Conservation (phyloP, 1,140 invertebrate species). For the Doryteuthis pealeii region DNA sequence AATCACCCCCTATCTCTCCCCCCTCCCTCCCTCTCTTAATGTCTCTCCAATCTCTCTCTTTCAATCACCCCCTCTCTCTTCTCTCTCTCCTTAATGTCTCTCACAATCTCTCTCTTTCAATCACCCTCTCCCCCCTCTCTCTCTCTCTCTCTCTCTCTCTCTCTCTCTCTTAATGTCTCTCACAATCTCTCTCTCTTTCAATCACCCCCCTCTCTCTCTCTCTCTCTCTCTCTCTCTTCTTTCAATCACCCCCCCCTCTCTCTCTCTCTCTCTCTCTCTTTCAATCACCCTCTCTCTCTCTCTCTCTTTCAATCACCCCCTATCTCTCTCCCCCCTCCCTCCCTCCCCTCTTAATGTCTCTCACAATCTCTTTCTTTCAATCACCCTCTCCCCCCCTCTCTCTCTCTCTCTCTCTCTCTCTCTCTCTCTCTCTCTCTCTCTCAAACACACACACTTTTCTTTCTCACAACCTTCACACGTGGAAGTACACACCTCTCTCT, state of each 20-base stretch:
- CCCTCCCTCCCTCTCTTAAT: background rate
- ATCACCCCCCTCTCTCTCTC: background rate
- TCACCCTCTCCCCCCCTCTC: background rate
- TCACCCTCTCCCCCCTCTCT: background rate
- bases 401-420: background rate
- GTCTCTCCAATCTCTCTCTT: background rate
- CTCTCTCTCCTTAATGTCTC: background rate
- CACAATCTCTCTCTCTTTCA: background rate
- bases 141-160: conserved; percentile 1
- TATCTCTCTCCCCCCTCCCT: too few species aligned
- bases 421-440: background rate
- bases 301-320: too few species aligned
- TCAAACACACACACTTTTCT: background rate
- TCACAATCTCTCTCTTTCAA: too few species aligned
- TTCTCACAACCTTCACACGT: background rate
- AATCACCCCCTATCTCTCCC: background rate
- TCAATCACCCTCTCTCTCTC: too few species aligned
- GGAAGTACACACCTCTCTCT: too few species aligned
- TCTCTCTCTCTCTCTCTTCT: background rate
- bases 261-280: background rate
- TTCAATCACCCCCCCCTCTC: background rate
- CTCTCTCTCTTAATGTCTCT: background rate
- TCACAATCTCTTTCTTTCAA: too few species aligned
- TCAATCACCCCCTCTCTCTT: background rate
- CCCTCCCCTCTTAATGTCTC: too few species aligned